A percentile compares a stretch with the other conserved stretches of the same genome.
phyloP scores from a whole-genome alignment of 2,888 invertebrate genomes.

The Nematopogon swammerdamellus region DNA sequence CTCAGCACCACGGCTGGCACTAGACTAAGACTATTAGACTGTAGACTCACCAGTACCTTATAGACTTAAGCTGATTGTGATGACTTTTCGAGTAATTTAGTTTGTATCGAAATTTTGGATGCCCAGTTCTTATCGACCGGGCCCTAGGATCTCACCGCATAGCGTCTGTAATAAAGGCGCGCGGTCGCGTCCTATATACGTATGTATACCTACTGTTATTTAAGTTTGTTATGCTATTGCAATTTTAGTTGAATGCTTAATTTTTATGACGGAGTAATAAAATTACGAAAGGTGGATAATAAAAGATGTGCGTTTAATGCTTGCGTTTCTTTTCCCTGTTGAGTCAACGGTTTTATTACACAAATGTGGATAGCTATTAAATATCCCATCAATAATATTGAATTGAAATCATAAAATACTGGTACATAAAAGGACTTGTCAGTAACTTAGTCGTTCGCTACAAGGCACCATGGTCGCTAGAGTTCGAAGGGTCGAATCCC shows the following conservation, averaged over 20 bases:
- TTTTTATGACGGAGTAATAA: too few relatives aligned
- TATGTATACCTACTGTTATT: neutral
- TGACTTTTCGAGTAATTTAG: constrained; percentile 45
- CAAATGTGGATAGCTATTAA: too few relatives aligned
- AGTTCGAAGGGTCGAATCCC: too few relatives aligned
- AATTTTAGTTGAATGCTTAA: neutral
- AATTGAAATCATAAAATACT: too few relatives aligned
- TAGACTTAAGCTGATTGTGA: constrained; percentile 50
- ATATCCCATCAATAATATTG: too few relatives aligned
- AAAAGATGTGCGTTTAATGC: neutral
- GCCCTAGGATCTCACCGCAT: neutral
- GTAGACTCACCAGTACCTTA: constrained; percentile 44
- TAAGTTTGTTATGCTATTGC: neutral
- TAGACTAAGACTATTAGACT: constrained; percentile 15
- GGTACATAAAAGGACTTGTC: too few relatives aligned
- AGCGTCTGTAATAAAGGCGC: neutral
- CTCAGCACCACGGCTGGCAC: constrained; percentile 44
- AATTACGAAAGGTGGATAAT: neutral
- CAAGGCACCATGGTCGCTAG: too few relatives aligned
- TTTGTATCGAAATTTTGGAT: constrained; percentile 20
- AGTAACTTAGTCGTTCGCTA: too few relatives aligned
- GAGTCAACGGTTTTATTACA: too few relatives aligned
- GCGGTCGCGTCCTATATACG: neutral
- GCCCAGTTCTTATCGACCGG: constrained; percentile 1
- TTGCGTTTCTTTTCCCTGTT: neutral